Evolutionary conservation across 2,797 vertebrate species (phyloP), one percentile per base, ranked within the genome.

Genomic region (Spondyliosoma cantharus): DNA sequence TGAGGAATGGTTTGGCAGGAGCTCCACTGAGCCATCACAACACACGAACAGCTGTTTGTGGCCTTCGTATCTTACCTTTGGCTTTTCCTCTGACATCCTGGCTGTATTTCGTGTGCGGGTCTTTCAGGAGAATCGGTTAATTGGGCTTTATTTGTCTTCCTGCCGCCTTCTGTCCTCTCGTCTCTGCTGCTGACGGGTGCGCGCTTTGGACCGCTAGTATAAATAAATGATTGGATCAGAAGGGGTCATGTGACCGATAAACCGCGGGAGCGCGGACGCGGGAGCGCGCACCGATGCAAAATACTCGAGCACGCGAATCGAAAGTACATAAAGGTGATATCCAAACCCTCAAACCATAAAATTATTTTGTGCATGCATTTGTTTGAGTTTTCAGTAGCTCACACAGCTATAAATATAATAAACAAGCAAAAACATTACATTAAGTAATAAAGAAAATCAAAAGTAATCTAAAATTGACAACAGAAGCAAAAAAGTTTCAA

Each of bases 1-100:
- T 76, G 48, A 89, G 77, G 72, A 77, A 76, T 15, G 86, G 65
- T 57, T 82, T 57, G 60, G 56, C 76, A 75, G 60, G 24, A 65
- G 46, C 56, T 64, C 29, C 12, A 19, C 24, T 16, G 9, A 75
- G 37, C 54, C 66, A 61, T 67, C 76, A 24, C 19, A 20, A 4
- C 2, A 52, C 5, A 54, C 13, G 2, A 5, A 5, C 17, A 46
- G 5, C 24, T 32, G 3, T 20, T n/a, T 2, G 3, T 2, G 19
- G 19, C 9, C 16, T 13, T 0, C 0, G 42, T 27, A 7, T n/a
- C 91, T 95, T 92, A 98, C 97, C 96, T 98, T 97, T 84, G 97
- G 97, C 92, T 97, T 97, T 91, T 97, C 96, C 92, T 98, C 97
- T 76, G 97, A 97, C 96, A 97, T 97, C 81, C 87, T 84, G 76